Evolutionary conservation across 1,140 invertebrate species (phyloP).

Genomic region (Frieseomelitta varia): DNA sequence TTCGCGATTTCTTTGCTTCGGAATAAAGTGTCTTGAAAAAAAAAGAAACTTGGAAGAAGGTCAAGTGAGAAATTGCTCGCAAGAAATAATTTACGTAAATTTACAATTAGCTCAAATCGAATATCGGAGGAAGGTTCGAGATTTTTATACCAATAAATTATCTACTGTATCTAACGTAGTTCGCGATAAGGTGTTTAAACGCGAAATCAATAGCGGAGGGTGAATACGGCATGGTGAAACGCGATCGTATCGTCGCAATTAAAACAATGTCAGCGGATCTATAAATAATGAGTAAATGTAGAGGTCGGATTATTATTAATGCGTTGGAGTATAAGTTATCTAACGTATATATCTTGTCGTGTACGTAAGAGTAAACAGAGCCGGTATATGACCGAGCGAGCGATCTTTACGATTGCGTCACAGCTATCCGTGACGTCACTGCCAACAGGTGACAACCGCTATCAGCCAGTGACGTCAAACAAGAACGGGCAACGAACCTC

Average conservation of each 20-base stretch:
- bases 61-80: no score
- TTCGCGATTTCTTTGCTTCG: background rate
- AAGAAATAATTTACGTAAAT: no score
- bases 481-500: constrained; percentile 64
- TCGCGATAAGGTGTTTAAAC: background rate
- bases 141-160: no score
- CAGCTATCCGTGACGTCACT: constrained; percentile 53
- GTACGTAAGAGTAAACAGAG: background rate
- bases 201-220: constrained; percentile 15
- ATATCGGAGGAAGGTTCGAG: no score
- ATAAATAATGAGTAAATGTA: background rate
- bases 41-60: background rate
- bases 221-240: background rate
- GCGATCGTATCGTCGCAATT: background rate
- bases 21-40: background rate
- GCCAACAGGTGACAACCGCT: constrained; percentile 55
- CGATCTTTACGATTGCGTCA: constrained; percentile 48
- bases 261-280: background rate
- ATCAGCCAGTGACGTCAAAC: constrained; percentile 60
- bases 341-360: background rate
- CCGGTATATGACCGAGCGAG: background rate
- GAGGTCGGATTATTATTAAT: background rate
- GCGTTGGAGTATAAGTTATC: constrained; percentile 10
- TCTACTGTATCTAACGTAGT: background rate
- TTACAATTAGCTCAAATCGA: no score